A percentile compares a stretch with the other conserved stretches of the same genome.
Conservation (phyloP, 2,888 invertebrate species). For the Nomada ferruginata region DNA sequence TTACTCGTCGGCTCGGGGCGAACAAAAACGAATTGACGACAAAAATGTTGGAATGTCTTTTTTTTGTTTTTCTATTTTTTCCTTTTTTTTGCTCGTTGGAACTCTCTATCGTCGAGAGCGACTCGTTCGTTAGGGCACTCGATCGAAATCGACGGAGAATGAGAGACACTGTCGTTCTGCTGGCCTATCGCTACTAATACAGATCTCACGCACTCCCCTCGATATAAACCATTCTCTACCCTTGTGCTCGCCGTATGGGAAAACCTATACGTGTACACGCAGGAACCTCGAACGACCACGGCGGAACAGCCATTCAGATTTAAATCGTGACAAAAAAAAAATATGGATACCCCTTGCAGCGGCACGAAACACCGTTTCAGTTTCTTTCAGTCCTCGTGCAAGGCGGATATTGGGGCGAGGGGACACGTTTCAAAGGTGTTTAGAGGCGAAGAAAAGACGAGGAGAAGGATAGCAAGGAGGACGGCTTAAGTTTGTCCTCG, state of each 20-base stretch:
- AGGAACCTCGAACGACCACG: slow-evolving; percentile 76
- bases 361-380: slow-evolving; percentile 78
- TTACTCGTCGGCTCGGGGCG: not conserved
- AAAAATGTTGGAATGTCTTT: too few species aligned
- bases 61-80: not conserved
- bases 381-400: slow-evolving; percentile 49
- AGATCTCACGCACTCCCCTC: slow-evolving; percentile 83
- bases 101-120: not conserved
- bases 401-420: slow-evolving; percentile 43
- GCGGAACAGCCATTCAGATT: slow-evolving; percentile 82
- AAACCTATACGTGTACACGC: slow-evolving; percentile 72
- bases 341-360: slow-evolving; percentile 77
- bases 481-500: not conserved
- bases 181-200: slow-evolving; percentile 81
- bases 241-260: slow-evolving; percentile 76
- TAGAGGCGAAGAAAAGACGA: not conserved
- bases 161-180: slow-evolving; percentile 67
- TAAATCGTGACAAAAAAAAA: slow-evolving; percentile 80
- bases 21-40: not conserved
- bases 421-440: slow-evolving; percentile 9
- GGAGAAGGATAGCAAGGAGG: too few species aligned
- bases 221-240: slow-evolving; percentile 81
- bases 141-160: slow-evolving; percentile 21
- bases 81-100: too few species aligned
- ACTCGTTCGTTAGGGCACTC: not conserved